Percentiles rank a stretch among this genome's conserved stretches.
Conservation (phyloP, 2,113 vertebrate genomes). For the Pachyramphus minor region DNA sequence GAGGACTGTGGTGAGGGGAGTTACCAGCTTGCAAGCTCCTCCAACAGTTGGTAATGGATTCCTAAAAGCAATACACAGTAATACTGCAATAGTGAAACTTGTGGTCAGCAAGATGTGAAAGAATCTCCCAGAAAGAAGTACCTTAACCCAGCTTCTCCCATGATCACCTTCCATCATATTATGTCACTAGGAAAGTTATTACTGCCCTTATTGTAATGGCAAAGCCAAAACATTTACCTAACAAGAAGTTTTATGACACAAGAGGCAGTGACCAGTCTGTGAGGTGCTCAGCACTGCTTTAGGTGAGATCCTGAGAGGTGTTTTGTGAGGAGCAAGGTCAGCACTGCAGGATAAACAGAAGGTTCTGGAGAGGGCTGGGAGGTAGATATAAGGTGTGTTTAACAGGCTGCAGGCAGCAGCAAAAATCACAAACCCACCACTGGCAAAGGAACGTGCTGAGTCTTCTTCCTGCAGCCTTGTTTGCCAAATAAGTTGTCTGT, state of each 20-base stretch:
- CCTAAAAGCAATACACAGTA: background rate
- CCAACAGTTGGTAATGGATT: background rate
- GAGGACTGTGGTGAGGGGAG: background rate
- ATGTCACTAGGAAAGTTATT: background rate
- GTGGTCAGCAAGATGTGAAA: background rate
- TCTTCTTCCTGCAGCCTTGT: background rate
- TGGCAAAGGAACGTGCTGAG: background rate
- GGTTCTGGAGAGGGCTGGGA: background rate
- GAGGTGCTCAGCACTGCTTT: background rate
- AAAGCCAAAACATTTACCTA: background rate
- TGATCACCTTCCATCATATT: background rate
- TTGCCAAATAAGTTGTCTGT: slow-evolving; percentile 42
- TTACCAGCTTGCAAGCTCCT: background rate
- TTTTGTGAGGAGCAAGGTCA: background rate
- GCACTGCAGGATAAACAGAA: background rate
- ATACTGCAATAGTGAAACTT: background rate
- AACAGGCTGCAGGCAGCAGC: background rate
- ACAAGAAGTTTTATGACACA: background rate
- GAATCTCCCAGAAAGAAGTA: background rate
- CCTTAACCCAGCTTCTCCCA: background rate
- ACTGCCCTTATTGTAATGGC: background rate
- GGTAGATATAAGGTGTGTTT: background rate
- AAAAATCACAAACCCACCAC: background rate
- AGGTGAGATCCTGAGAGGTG: background rate
- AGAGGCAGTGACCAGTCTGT: accelerated